These are phyloP conservation scores for Rosalia funebris DNA, from an alignment of 2,888 invertebrate species.

Conservation along the genomic window DNA sequence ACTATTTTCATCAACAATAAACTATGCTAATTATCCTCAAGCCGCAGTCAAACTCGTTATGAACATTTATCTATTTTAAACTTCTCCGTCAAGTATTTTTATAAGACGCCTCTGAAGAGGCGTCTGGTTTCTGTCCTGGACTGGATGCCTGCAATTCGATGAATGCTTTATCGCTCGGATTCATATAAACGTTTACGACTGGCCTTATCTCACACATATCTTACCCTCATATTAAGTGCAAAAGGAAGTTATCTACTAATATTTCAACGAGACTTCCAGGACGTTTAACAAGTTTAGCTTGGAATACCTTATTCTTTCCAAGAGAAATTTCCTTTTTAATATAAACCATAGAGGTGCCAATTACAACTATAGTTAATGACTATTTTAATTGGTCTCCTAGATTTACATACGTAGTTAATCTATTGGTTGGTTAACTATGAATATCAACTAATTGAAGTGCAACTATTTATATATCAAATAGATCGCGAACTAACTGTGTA, in stretches of 20 bases:
- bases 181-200: slow-evolving; percentile 54
- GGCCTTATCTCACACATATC: slow-evolving; percentile 54
- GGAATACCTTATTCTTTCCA: no score
- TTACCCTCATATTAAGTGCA: slow-evolving; percentile 55
- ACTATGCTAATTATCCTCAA: slow-evolving; percentile 34
- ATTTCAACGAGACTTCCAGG: slow-evolving; percentile 49
- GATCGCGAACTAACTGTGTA: no score
- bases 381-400: no score
- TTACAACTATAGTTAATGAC: no score
- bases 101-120: slow-evolving; percentile 33
- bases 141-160: slow-evolving; percentile 56
- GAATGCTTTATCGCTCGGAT: slow-evolving; percentile 58
- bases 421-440: no score
- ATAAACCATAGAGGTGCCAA: no score
- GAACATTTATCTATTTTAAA: slow-evolving; percentile 48
- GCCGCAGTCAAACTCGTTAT: slow-evolving; percentile 40
- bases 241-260: slow-evolving; percentile 51
- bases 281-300: no score
- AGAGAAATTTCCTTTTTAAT: no score
- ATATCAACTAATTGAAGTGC: no score
- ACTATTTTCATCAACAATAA: slow-evolving; percentile 12
- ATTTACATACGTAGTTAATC: no score
- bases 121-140: slow-evolving; percentile 54
- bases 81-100: slow-evolving; percentile 44
- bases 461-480: no score